Evolutionary conservation across 2,888 invertebrate species (phyloP).

Genomic region (Drepana falcataria): DNA sequence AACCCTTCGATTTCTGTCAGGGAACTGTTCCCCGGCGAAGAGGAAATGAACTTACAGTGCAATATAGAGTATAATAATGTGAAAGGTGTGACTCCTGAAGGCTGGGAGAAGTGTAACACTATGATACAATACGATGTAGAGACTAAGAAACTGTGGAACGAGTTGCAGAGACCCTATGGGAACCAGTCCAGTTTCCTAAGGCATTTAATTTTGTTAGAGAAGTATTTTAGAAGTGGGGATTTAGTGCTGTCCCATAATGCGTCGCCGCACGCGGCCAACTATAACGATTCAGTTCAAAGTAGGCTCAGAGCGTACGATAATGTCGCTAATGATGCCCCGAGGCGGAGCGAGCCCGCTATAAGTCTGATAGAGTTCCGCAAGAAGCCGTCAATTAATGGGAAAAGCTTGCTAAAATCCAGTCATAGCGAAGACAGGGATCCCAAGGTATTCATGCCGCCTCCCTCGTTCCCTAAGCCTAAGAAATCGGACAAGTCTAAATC

Average conservation of each 20-base stretch:
- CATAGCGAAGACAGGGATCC: slow-evolving; percentile 52
- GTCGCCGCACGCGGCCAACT: slow-evolving; percentile 85
- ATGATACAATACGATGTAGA: slow-evolving; percentile 89
- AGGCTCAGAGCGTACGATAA: slow-evolving; percentile 88
- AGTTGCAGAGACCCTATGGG: slow-evolving; percentile 90
- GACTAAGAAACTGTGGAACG: slow-evolving; percentile 89
- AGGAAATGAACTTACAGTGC: slow-evolving; percentile 87
- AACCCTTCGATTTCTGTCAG: slow-evolving; percentile 91
- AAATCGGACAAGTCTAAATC: slow-evolving; percentile 49
- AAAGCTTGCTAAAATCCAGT: slow-evolving; percentile 64
- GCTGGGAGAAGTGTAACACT: slow-evolving; percentile 90
- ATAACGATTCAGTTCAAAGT: slow-evolving; percentile 89
- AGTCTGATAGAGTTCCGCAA: slow-evolving; percentile 68
- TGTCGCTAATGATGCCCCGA: slow-evolving; percentile 49
- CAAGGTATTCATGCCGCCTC: slow-evolving; percentile 59
- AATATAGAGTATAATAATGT: slow-evolving; percentile 86
- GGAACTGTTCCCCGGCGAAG: slow-evolving; percentile 89
- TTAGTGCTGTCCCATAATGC: slow-evolving; percentile 85
- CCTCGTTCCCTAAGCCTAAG: slow-evolving; percentile 45
- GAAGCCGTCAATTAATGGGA: slow-evolving; percentile 62
- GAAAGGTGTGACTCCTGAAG: slow-evolving; percentile 86
- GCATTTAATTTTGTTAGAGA: slow-evolving; percentile 88
- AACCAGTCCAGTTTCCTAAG: slow-evolving; percentile 91
- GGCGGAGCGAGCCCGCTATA: slow-evolving; percentile 46
- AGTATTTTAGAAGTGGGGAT: slow-evolving; percentile 90